Conservation (phyloP, 1,140 invertebrate species). For the Drosophila bipectinata region DNA sequence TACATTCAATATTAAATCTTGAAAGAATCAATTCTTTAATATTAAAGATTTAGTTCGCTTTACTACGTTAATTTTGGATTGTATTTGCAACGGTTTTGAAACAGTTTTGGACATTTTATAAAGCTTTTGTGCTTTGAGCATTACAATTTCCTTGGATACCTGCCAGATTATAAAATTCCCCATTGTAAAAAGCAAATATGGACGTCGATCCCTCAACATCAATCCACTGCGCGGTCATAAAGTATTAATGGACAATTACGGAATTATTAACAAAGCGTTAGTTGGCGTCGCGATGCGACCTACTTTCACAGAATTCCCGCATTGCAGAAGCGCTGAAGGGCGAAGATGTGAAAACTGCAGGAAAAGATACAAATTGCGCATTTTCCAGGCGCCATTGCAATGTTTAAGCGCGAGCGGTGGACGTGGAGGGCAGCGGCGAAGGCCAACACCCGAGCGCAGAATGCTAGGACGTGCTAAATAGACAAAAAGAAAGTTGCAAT, state of each 20-base stretch:
- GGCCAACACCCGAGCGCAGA: neutral
- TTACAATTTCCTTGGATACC: neutral
- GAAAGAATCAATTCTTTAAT: no score
- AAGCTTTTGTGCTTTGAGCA: neutral
- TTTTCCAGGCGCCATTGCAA: slow-evolving; percentile 54
- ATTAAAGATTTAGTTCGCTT: no score
- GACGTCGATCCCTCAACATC: neutral
- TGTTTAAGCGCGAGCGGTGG: slow-evolving; percentile 46
- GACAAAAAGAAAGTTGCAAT: slow-evolving; percentile 70
- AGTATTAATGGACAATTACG: slow-evolving; percentile 47
- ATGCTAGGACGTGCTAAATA: slow-evolving; percentile 68
- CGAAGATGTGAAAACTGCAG: slow-evolving; percentile 18
- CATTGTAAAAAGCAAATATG: neutral
- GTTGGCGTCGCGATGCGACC: slow-evolving; percentile 14
- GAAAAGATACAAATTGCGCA: slow-evolving; percentile 58
- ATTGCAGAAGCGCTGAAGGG: neutral
- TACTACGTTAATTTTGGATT: no score
- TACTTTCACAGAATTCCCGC: slow-evolving; percentile 23
- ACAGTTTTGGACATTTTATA: no score
- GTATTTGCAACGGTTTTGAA: no score
- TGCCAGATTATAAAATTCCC: no score
- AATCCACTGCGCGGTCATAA: slow-evolving; percentile 15
- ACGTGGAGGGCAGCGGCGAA: slow-evolving; percentile 1
- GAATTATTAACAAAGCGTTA: slow-evolving; percentile 43
- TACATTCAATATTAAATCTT: no score